Evolutionary conservation across 1,140 invertebrate species (phyloP).

Genomic region (Alviniconcha marisindica): DNA sequence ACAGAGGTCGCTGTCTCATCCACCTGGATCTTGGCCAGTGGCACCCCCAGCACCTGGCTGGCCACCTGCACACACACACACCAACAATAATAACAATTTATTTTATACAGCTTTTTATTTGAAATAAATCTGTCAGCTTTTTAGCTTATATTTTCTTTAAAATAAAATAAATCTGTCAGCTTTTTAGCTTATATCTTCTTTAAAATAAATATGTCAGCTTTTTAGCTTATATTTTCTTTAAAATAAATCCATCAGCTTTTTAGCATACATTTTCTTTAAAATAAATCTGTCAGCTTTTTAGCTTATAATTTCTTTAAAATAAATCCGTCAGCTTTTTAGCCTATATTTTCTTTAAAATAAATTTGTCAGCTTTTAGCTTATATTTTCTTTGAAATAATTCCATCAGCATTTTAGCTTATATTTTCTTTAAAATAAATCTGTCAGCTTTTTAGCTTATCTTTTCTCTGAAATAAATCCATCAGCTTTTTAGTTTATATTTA

Average conservation of each 20-base stretch:
- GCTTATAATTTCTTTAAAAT: neutral
- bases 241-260: too few relatives aligned
- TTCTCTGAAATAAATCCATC: too few relatives aligned
- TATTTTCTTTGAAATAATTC: too few relatives aligned
- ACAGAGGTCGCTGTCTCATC: slow-evolving; percentile 93
- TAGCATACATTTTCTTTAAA: neutral
- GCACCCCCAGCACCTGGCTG: slow-evolving; percentile 82
- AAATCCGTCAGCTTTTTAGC: too few relatives aligned
- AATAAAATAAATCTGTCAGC: neutral
- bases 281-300: neutral
- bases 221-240: neutral
- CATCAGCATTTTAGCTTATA: neutral
- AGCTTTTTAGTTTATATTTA: neutral
- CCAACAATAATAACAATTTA: neutral
- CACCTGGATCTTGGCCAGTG: slow-evolving; percentile 87
- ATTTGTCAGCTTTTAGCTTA: too few relatives aligned
- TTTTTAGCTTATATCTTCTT: neutral
- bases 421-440: neutral
- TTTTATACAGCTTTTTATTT: neutral
- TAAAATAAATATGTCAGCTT: neutral
- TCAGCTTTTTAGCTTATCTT: neutral
- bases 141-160: neutral
- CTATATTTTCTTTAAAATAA: too few relatives aligned
- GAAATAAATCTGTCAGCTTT: neutral
- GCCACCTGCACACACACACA: slow-evolving; percentile 66